Base-by-base conservation (phyloP, 1,140 invertebrate species). In the Aphis gossypii region DNA sequence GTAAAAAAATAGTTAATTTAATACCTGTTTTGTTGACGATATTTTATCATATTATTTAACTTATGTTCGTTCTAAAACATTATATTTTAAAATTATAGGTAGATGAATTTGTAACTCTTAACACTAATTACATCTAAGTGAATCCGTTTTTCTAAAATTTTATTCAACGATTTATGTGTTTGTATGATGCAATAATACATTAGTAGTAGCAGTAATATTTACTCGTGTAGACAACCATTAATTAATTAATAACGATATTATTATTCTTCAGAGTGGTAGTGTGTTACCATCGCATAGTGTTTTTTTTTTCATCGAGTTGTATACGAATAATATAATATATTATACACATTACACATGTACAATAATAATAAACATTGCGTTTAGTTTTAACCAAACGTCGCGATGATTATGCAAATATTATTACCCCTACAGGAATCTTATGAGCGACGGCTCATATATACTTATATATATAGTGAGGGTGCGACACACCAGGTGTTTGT, bases 381-480 rank as follows among this genome's bases (percentile, higher is more conserved):
- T 86, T 86, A 2, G 23, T 86, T 86, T 86, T 46, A 41, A 46
- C 25, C 23, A n/a, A 48, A 46, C 84, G 14, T 87, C 18, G 25
- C 44, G 14, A 87, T 87, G 30, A 87, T 87, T 87, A 87, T 87
- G 44, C 44, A 30, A 87, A 87, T 87, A 87, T 87, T 87, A 87
- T 87, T 30, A 5, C 41, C 84, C 25, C 44, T 30, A 20, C 25
- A 30, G 56, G 9, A 87, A 30, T 87, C 44, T 86, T 23, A 0
- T 86, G 84, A 41, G 23, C 8, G 23, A 84, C 25, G 38, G 21
- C 25, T 11, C 11, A 86, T 46, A 30, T 46, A 84, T 25, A 44
- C 18, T 3, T 51, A 56, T 56, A 25, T 56, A 56, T 25, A 56
- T 25, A 56, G 56, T 56, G 23, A 11, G 8, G 9, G 23, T 25